Conservation (phyloP, 2,888 invertebrate species). For the Mactromeris polynyma region DNA sequence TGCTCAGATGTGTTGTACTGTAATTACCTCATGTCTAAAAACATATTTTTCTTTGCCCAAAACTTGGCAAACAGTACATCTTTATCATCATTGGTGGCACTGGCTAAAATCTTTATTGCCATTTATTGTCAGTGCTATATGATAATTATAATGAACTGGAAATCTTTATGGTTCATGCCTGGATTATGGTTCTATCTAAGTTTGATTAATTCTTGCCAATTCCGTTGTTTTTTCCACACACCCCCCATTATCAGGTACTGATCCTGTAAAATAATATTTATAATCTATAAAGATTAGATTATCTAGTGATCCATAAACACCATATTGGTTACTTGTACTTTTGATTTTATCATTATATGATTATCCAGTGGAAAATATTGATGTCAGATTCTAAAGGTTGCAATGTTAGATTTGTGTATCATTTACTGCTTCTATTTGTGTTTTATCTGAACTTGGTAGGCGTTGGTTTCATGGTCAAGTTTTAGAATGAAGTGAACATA, state of each 20-base stretch:
- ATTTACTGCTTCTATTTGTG: no score
- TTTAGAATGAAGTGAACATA: no score
- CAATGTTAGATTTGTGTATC: no score
- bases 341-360: no score
- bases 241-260: background rate
- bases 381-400: no score
- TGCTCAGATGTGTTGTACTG: background rate
- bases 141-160: constrained; percentile 17
- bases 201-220: constrained; percentile 2
- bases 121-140: constrained; percentile 7
- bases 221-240: background rate
- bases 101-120: constrained; percentile 12
- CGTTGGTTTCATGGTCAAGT: no score
- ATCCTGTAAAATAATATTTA: constrained; percentile 4
- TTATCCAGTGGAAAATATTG: no score
- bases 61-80: background rate
- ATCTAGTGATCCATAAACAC: background rate
- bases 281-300: constrained; percentile 10
- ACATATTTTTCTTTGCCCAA: background rate
- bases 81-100: constrained; percentile 5
- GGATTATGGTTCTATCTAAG: background rate
- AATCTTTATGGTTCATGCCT: constrained; percentile 18
- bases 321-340: background rate
- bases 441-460: no score
- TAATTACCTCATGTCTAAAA: background rate